phyloP scores from a whole-genome alignment of 1,140 invertebrate species.

The Hycleus phaleratus region DNA sequence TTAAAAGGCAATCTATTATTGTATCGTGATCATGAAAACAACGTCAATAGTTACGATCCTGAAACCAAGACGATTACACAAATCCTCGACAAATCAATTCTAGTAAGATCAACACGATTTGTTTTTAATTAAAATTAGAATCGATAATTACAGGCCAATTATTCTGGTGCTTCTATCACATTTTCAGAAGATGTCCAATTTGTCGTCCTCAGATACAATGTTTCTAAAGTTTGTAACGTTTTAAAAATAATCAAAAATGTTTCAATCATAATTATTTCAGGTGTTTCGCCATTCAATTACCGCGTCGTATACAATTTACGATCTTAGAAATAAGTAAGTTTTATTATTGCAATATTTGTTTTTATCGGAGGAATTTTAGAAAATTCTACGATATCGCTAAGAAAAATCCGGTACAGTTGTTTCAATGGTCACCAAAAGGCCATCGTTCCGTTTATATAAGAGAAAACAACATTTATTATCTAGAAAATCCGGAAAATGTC shows the following conservation, averaged over 20 bases:
- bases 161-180: constrained; percentile 12
- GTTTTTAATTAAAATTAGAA: constrained; percentile 27
- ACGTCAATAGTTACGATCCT: constrained; percentile 18
- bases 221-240: constrained; percentile 40
- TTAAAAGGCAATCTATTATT: constrained; percentile 2
- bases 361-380: constrained; percentile 31
- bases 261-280: constrained; percentile 38
- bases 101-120: constrained; percentile 30
- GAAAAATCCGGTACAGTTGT: constrained; percentile 39
- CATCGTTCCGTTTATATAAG: constrained; percentile 65
- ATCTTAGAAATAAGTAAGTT: constrained; percentile 46
- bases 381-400: constrained; percentile 41
- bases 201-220: constrained; percentile 41
- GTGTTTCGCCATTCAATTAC: constrained; percentile 55
- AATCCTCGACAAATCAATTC: constrained; percentile 19
- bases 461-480: constrained; percentile 75
- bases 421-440: constrained; percentile 50
- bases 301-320: constrained; percentile 50
- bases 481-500: constrained; percentile 30
- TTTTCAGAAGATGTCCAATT: constrained; percentile 44
- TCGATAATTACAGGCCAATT: constrained; percentile 21
- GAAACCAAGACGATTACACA: not conserved
- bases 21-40: constrained; percentile 5
- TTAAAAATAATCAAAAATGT: not conserved
- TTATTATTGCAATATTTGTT: not conserved